A percentile compares a stretch with the other conserved stretches of the same genome.
phyloP scores from a whole-genome alignment of 2,113 vertebrate genomes.

The Channa maculata region DNA sequence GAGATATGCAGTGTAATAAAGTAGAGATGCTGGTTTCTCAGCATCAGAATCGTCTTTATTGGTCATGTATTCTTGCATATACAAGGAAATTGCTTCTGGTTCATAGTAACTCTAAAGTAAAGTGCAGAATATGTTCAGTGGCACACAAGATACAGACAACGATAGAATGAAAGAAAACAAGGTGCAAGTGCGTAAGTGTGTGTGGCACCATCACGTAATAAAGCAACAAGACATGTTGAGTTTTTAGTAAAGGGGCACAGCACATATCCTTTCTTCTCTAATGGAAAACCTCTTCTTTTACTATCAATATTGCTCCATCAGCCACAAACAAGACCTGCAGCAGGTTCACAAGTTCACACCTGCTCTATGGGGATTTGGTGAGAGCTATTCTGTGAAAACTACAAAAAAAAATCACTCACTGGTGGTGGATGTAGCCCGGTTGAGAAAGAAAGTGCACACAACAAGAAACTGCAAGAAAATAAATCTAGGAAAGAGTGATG shows the following conservation, averaged over 20 bases:
- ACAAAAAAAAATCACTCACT: slow-evolving; percentile 15
- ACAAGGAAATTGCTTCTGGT: no score
- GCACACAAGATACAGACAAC: no score
- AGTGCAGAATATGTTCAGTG: no score
- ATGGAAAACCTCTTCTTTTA: slow-evolving; percentile 36
- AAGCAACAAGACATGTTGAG: slow-evolving; percentile 31
- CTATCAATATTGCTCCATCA: slow-evolving; percentile 31
- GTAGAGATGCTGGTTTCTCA: not conserved
- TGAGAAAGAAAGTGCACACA: not conserved
- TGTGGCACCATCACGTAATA: slow-evolving; percentile 6
- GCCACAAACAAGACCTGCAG: slow-evolving; percentile 9
- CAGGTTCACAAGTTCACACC: slow-evolving; percentile 42
- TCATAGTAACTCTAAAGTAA: no score
- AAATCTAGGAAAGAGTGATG: not conserved
- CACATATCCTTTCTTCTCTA: slow-evolving; percentile 1
- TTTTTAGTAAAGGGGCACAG: slow-evolving; percentile 1
- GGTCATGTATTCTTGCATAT: no score
- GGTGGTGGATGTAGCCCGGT: not conserved
- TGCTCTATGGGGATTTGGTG: slow-evolving; percentile 2
- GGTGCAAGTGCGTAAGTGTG: no score
- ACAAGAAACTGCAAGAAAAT: not conserved
- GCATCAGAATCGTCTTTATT: no score
- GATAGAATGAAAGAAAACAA: no score
- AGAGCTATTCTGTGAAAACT: slow-evolving; percentile 20
- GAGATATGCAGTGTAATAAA: slow-evolving; percentile 7